These are phyloP conservation scores for Rhynchophorus ferrugineus DNA, from an alignment of 1,140 invertebrate genomes.

Conservation along the genomic window DNA sequence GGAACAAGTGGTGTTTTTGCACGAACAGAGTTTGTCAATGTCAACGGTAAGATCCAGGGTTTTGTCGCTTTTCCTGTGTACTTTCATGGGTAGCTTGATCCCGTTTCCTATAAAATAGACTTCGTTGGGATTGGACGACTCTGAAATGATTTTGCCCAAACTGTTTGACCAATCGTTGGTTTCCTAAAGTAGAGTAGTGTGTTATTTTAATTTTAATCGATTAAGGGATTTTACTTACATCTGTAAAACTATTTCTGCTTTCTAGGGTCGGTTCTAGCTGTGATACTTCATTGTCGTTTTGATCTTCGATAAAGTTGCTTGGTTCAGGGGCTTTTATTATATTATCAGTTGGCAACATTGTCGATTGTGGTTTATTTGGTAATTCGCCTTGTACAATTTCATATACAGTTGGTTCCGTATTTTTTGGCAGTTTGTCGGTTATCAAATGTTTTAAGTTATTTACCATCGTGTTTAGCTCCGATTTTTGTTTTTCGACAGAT, in stretches of 20 bases:
- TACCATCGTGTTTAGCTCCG: neutral
- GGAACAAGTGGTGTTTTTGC: conserved; percentile 25
- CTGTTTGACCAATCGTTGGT: conserved; percentile 10
- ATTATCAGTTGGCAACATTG: too few relatives aligned
- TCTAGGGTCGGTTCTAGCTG: neutral
- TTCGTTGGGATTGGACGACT: conserved; percentile 14
- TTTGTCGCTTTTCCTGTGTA: conserved; percentile 21
- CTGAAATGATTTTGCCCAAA: conserved; percentile 25
- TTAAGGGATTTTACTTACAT: neutral
- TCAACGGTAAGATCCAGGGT: conserved; percentile 27
- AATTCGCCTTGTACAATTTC: neutral
- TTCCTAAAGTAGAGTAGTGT: neutral
- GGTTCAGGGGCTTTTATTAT: too few relatives aligned
- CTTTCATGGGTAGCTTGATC: conserved; percentile 29
- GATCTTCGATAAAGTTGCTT: too few relatives aligned
- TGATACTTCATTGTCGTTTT: too few relatives aligned
- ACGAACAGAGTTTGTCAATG: conserved; percentile 27
- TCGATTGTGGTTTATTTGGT: too few relatives aligned
- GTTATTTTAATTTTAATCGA: neutral
- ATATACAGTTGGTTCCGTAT: neutral
- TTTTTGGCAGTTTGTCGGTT: neutral
- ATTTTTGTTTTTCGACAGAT: neutral
- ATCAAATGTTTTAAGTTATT: neutral
- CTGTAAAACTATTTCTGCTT: neutral
- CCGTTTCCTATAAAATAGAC: conserved; percentile 27